Base-by-base conservation (phyloP, 1,140 invertebrate species). In the Trigoniulus corallinus region DNA sequence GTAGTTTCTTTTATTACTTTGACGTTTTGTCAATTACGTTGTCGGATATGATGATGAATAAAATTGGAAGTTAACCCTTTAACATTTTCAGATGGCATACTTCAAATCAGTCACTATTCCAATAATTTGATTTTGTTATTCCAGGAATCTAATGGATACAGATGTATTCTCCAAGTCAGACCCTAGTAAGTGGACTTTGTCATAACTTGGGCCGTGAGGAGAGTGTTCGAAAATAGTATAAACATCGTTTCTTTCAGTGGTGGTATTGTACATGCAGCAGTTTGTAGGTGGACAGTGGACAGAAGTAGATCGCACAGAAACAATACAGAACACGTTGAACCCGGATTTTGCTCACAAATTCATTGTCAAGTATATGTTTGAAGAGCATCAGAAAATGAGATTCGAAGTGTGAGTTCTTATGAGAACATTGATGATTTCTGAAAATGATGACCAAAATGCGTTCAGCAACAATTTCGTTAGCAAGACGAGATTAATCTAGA, bases 291-390 rank as follows among this genome's bases (percentile, higher is more conserved):
- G 15, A 18, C 27, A 25, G 20, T 47, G 46, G 46, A 15, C 20
- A 7, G 46, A 47, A 34, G 46, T 47, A 53, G 73, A 72, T 21
- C 56, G 72, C 41, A 75, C 73, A 20, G 73, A 75, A 58, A 62
- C 64, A 26, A 66, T 75, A 15, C 65, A 65, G 59, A 72, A 75
- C 60, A 70, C 64, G 55, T 57, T 74, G 40, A 73, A 73, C 59
- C 73, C 73, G 25, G 62, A 70, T 50, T 75, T 72, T 67, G 65
- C 66, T 3, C 70, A 67, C 49, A 72, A 71, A 57, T 69, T 75
- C 58, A 56, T 64, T 1, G 53, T 75, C 12, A 62, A 72, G 43
- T 75, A 74, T 54, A 67, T 62, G 51, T 77, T 76, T 64, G 74
- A 76, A 61, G 67, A 73, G 59, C 54, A 56, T 2, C 57, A 67